Evolutionary conservation across 2,888 invertebrate genomes (phyloP).

Genomic region (Oegoconia quadripuncta): DNA sequence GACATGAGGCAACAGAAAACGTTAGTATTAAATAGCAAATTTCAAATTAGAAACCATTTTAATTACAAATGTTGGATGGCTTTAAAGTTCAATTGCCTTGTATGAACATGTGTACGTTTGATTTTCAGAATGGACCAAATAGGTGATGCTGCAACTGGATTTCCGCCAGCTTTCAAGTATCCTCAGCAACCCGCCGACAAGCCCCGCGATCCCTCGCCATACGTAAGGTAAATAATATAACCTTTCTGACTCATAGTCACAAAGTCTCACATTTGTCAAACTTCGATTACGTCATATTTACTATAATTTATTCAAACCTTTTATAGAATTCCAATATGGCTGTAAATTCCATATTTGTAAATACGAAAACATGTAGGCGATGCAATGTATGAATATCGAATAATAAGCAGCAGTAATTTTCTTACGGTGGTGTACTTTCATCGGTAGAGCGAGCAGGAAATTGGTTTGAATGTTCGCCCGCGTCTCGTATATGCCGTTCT

Average conservation of each 20-base stretch:
- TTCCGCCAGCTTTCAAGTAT: slow-evolving; percentile 39
- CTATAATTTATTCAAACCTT: neutral
- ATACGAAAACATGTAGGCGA: neutral
- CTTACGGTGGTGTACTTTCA: slow-evolving; percentile 50
- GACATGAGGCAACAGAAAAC: slow-evolving; percentile 59
- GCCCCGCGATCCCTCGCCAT: slow-evolving; percentile 26
- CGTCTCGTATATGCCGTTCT: slow-evolving; percentile 42
- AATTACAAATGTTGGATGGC: neutral
- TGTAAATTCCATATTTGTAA: neutral
- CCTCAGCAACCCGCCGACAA: slow-evolving; percentile 34
- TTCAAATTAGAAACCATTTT: too few species aligned
- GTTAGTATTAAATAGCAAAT: slow-evolving; percentile 53
- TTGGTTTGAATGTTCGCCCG: slow-evolving; percentile 55
- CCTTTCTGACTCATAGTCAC: neutral
- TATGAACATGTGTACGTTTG: slow-evolving; percentile 4
- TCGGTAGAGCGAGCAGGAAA: slow-evolving; percentile 58
- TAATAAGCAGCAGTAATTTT: slow-evolving; percentile 40
- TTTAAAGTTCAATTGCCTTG: neutral
- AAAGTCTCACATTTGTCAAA: neutral
- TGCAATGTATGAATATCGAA: slow-evolving; percentile 30
- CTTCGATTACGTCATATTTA: neutral
- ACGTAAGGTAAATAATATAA: slow-evolving; percentile 35
- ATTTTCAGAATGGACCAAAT: slow-evolving; percentile 56
- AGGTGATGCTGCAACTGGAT: slow-evolving; percentile 39
- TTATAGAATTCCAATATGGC: neutral